phyloP scores from a whole-genome alignment of 2,113 vertebrate genomes.

The Odocoileus hemionus region DNA sequence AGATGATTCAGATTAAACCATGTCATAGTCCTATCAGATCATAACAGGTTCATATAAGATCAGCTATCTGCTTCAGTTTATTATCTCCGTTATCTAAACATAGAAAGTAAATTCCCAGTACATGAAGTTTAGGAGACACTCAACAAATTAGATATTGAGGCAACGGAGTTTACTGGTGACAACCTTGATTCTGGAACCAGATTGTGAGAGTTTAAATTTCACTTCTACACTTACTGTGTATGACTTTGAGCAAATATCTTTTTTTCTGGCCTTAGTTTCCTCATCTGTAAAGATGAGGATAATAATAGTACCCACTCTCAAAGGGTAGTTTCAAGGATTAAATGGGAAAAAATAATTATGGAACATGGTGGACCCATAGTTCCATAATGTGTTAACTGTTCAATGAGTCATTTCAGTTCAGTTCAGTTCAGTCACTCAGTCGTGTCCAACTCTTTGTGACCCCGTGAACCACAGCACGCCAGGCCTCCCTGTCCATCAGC shows the following conservation, averaged over 20 bases:
- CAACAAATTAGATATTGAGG: neutral
- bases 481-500: neutral
- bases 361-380: neutral
- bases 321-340: neutral
- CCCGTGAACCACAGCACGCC: rapidly evolving
- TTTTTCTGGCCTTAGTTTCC: neutral
- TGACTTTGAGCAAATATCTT: neutral
- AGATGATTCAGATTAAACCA: neutral
- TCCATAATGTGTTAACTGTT: neutral
- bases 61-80: neutral
- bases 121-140: neutral
- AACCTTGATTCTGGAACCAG: neutral
- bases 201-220: neutral
- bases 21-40: neutral
- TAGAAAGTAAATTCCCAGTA: neutral
- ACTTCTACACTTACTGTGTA: neutral
- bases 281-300: neutral
- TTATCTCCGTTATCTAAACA: neutral
- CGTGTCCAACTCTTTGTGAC: rapidly evolving
- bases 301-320: neutral
- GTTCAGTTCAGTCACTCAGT: neutral
- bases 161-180: neutral
- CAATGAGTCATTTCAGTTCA: neutral
- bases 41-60: neutral
- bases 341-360: neutral